Evolutionary conservation across 2,797 vertebrate species (phyloP), one percentile per base, ranked within the genome.

Genomic region (Cottoperca gobio): DNA sequence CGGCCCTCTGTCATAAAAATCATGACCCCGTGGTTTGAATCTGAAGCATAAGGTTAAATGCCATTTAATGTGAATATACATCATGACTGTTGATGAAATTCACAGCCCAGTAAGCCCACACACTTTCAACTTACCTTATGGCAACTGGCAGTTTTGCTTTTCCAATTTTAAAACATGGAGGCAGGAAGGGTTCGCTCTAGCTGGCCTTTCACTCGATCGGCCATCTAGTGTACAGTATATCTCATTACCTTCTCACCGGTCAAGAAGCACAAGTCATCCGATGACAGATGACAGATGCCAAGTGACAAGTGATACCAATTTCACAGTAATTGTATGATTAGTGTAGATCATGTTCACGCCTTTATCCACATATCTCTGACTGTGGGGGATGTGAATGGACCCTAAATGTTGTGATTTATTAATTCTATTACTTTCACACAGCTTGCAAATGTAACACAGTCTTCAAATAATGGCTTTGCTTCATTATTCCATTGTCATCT

Each of bases 51-150:
- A 59, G 24, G 31, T 63, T 58, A 67, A 74, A 70, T 14, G 28
- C 31, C 5, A 48, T 82, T 78, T 54, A 50, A 60, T 68, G 63
- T 59, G 58, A 69, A 48, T 21, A 60, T 49, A 49, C 13, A 65
- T 48, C 31, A 42, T 57, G 17, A 28, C n/a, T 21, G 40, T 31
- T 68, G 45, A 53, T 67, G 21, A 40, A 70, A 83, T 77, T 43
- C 55, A 70, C 45, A 57, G 13, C 16, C 39, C 67, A 71, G 31
- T 4, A 8, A 78, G 42, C 42, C 17, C 49, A 66, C 50, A 45
- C n/a, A 31, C n/a, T 63, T 54, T 67, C 59, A 76, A 86, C 78
- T 79, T 90, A 85, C 55, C 82, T 87, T 24, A 24, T 80, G 58
- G 77, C 43, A 81, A 73, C 21, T 50, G 39, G 50, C 48, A 66